Conservation (phyloP, 2,113 vertebrate genomes). For the Perognathus longimembris region DNA sequence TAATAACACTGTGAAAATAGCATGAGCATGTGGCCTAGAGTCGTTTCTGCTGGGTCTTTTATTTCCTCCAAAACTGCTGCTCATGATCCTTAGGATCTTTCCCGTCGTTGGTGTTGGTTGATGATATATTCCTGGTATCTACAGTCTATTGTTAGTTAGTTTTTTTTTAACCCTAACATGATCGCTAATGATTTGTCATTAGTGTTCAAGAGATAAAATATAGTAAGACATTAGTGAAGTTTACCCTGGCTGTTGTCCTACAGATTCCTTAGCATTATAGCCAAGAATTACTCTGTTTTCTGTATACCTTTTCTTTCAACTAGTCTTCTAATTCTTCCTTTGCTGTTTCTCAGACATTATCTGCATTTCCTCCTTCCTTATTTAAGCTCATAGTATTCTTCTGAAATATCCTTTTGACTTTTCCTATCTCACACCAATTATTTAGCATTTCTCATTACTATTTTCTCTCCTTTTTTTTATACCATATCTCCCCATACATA, state of each 20-base stretch:
- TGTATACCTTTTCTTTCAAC: too few relatives aligned
- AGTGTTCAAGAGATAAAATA: constrained; percentile 19
- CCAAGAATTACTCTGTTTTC: too few relatives aligned
- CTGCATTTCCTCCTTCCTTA: background rate
- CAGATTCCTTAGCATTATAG: too few relatives aligned
- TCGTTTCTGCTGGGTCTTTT: background rate
- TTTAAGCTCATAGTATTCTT: background rate
- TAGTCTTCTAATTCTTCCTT: too few relatives aligned
- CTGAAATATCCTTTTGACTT: constrained; percentile 7
- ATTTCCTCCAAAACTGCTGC: background rate
- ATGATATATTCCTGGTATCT: background rate
- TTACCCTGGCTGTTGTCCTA: background rate
- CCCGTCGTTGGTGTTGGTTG: background rate
- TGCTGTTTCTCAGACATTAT: too few relatives aligned
- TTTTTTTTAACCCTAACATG: too few relatives aligned
- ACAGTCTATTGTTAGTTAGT: background rate
- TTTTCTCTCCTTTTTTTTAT: background rate
- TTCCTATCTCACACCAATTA: background rate
- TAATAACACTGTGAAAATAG: constrained; percentile 29
- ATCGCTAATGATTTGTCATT: background rate
- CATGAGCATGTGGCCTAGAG: background rate
- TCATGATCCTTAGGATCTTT: background rate
- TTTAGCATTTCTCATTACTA: background rate
- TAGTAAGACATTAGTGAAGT: background rate
- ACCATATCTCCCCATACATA: background rate